Base-by-base conservation (phyloP, 2,797 vertebrate species). In the Pangasius djambal region DNA sequence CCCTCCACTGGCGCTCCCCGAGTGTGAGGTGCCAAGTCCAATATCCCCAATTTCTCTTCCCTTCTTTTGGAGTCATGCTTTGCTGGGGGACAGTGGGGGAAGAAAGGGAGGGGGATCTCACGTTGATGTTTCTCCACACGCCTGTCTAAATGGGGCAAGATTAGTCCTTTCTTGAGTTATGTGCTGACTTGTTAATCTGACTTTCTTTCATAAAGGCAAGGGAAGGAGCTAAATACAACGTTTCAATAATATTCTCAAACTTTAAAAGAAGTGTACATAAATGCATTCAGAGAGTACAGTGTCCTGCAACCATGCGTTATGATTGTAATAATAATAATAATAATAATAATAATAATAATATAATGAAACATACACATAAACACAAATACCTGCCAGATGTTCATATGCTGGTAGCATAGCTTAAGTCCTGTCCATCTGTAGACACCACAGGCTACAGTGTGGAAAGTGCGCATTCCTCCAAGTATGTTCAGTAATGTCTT, bases 21-120 rank as follows among this genome's bases (percentile, higher is more conserved):
- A 95, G 96, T 95, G 95, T 90, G 94, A 95, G 94, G 96, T 97
- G 97, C 97, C 97, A 97, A 95, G 94, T 97, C 95, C 96, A 98
- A 97, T 98, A 92, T 96, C 95, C 94, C 93, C 93, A 92, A 94
- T 95, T 96, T 95, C 95, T 94, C 94, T 95, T 97, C 95, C 95
- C 93, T 92, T 95, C 95, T 96, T 96, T 95, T 94, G 94, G 94
- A 93, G 90, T 92, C 92, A 93, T 94, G 59, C 34, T 75, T 85
- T 83, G 18, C 61, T 89, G 90, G 81, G 75, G 84, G 89, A 90
- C 84, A 70, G 74, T 85, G 40, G 67, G 85, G 86, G 67, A 31
- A 83, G 75, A 57, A 48, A 37, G 61, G 37, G 18, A 78, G 28
- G 92, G 93, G 92, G 91, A 91, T 93, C 89, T 88, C 88, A 89